phyloP scores from a whole-genome alignment of 2,113 vertebrate species.

The Tamias sibiricus region DNA sequence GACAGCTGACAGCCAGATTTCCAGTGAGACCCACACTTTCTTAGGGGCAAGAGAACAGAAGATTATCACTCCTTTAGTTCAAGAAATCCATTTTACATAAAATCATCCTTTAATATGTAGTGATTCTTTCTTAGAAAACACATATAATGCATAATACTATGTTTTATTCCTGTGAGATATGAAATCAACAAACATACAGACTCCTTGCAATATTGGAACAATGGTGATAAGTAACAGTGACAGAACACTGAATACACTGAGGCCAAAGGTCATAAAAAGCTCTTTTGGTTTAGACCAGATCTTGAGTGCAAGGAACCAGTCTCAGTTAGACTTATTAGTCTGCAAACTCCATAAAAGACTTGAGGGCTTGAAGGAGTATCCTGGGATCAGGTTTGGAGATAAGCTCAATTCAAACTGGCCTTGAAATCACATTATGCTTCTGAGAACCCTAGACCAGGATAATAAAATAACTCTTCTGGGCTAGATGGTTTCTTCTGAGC shows the following conservation, averaged over 20 bases:
- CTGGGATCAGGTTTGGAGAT: not conserved
- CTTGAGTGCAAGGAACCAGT: not conserved
- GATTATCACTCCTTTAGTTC: not conserved
- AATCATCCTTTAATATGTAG: not conserved
- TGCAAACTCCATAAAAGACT: constrained; percentile 2
- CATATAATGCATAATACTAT: not conserved
- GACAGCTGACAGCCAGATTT: constrained; percentile 33
- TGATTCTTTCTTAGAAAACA: not conserved
- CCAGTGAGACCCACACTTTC: constrained; percentile 35
- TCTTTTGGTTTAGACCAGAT: not conserved
- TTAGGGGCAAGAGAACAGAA: constrained; percentile 32
- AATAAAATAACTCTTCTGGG: not conserved
- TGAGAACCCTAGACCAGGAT: not conserved
- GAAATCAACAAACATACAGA: not conserved
- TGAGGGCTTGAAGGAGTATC: not conserved
- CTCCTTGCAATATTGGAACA: not conserved
- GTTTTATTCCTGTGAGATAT: not conserved
- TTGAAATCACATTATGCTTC: not conserved
- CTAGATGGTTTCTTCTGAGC: not conserved
- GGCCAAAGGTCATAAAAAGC: not conserved
- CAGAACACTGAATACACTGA: not conserved
- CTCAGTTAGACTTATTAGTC: not conserved
- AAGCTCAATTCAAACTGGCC: not conserved
- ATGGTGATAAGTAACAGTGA: not conserved
- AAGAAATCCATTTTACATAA: not conserved